Percentiles rank a stretch among this genome's conserved stretches.
These are phyloP conservation scores for Deilephila elpenor DNA, from an alignment of 2,888 invertebrate species.

Conservation along the genomic window DNA sequence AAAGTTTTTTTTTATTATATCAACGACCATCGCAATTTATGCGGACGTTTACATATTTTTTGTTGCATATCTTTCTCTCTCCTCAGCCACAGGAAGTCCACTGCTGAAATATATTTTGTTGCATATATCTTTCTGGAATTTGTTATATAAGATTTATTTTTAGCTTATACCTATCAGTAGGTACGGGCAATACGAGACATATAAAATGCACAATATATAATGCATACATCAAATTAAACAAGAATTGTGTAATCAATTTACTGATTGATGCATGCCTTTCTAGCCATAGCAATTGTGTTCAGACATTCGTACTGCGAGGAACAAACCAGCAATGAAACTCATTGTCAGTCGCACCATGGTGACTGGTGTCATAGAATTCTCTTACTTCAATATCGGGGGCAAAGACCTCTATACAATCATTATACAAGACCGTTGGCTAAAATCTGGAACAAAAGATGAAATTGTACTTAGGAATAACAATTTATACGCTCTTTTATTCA, in stretches of 20 bases:
- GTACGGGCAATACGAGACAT: too few relatives aligned
- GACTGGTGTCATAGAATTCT: not conserved
- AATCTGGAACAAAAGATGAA: conserved; percentile 4
- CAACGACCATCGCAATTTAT: too few relatives aligned
- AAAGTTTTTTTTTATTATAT: too few relatives aligned
- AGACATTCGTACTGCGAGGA: not conserved
- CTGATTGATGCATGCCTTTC: not conserved
- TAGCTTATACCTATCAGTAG: too few relatives aligned
- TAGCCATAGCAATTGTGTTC: not conserved
- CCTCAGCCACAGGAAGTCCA: too few relatives aligned
- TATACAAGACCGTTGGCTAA: not conserved
- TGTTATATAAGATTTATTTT: too few relatives aligned
- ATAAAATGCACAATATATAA: too few relatives aligned
- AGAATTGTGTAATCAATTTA: not conserved
- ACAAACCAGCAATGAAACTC: not conserved
- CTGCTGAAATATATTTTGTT: too few relatives aligned
- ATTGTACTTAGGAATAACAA: not conserved
- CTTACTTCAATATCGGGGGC: not conserved
- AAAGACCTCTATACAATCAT: not conserved
- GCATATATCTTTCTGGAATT: too few relatives aligned
- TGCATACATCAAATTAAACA: not conserved
- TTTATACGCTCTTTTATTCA: not conserved
- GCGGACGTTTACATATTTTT: too few relatives aligned
- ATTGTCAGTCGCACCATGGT: not conserved
- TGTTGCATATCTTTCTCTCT: too few relatives aligned